phyloP scores from a whole-genome alignment of 2,113 vertebrate genomes.

The Ictalurus furcatus region DNA sequence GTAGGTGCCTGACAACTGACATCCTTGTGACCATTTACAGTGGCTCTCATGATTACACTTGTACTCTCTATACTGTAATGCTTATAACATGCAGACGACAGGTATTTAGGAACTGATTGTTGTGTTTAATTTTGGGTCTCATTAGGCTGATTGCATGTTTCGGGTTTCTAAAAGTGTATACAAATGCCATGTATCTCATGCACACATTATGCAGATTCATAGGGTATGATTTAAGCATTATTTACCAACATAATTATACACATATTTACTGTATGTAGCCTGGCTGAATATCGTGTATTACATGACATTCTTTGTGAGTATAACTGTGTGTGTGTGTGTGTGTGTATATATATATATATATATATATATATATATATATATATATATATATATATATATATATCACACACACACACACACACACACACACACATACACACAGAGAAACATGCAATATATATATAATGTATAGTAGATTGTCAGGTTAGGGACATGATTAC shows the following conservation, averaged over 20 bases:
- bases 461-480: constrained; percentile 2
- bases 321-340: not conserved
- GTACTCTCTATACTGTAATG: not conserved
- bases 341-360: too few relatives aligned
- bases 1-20: constrained; percentile 22
- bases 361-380: too few relatives aligned
- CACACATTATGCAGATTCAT: not conserved
- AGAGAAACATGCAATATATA: too few relatives aligned
- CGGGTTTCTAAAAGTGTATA: not conserved
- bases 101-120: not conserved
- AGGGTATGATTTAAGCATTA: not conserved
- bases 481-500: constrained; percentile 4
- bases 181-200: not conserved
- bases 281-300: not conserved
- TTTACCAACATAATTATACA: not conserved
- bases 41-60: not conserved
- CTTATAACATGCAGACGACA: constrained; percentile 14
- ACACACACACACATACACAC: too few relatives aligned
- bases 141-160: constrained; percentile 1
- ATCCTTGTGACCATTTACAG: constrained; percentile 11
- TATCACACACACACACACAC: too few relatives aligned
- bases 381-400: too few relatives aligned
- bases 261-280: not conserved
- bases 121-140: not conserved
- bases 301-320: not conserved